Percentiles rank a stretch among this genome's conserved stretches.
Evolutionary conservation across 23 tunicate genomes (phyloP).

Genomic region (Diplosoma virens): DNA sequence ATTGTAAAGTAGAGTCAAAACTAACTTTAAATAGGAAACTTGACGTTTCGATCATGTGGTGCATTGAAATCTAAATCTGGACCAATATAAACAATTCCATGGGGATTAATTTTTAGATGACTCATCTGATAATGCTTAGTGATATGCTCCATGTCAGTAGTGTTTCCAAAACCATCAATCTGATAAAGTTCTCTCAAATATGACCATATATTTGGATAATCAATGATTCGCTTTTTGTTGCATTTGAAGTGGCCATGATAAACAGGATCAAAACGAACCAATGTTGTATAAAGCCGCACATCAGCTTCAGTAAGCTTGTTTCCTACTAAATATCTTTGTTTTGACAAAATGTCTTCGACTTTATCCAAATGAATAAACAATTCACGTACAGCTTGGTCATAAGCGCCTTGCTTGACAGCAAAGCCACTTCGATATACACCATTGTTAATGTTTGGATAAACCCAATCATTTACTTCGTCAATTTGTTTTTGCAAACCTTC

Average conservation of each 20-base stretch:
- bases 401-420: conserved; percentile 66
- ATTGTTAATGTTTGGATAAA: conserved; percentile 79
- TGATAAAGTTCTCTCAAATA: conserved; percentile 82
- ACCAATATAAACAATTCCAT: conserved; percentile 74
- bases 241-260: conserved; percentile 96
- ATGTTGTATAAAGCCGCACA: conserved; percentile 68
- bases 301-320: conserved; percentile 80
- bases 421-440: conserved; percentile 88
- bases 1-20: too few relatives aligned
- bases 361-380: conserved; percentile 68
- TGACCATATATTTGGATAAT: conserved; percentile 79
- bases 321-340: conserved; percentile 73
- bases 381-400: conserved; percentile 67
- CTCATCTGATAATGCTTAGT: conserved; percentile 91
- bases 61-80: conserved; percentile 76
- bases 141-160: conserved; percentile 76
- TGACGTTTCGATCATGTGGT: conserved; percentile 62
- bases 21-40: conserved; percentile 44
- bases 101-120: conserved; percentile 65
- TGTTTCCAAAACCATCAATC: conserved; percentile 58
- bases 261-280: conserved; percentile 82
- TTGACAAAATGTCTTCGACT: conserved; percentile 69
- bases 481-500: conserved; percentile 40
- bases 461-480: conserved; percentile 75
- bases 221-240: conserved; percentile 76